Base-by-base conservation (phyloP, 2,888 invertebrate genomes). In the Leuctra nigra region DNA sequence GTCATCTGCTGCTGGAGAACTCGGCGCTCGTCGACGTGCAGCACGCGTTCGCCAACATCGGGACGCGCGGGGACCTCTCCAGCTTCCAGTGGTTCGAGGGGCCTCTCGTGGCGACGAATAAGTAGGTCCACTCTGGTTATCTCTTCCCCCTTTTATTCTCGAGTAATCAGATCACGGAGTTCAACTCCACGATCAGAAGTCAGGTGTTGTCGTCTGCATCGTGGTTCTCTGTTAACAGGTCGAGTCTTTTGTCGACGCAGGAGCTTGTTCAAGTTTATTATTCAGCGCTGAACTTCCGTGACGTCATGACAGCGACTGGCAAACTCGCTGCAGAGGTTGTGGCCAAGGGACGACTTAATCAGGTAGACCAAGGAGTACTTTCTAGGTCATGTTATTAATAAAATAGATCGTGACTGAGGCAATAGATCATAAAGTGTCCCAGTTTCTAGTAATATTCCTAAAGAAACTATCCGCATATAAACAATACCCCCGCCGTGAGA, bases 291-390 rank as follows among this genome's bases (percentile, higher is more conserved):
- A 98, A 97, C 74, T 97, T 96, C 82, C 84, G 91, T 66, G 97
- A 97, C 70, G 77, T 97, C 0, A 96, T 97, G 97, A 77, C 91
- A 1, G 91, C 95, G 0, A 91, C 91, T 1, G 96, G 94, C 1
- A 91, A 91, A 67, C 78, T 97, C 4, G 84, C 88, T 7, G 81
- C 84, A 0, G 95, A 96, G 68, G 81, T 89, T 1, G 82, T 90
- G 1, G 87, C 87, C 0, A 77, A 77, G 25, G 77, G 76, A 0
- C 75, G 85, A 14, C 67, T 79, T 22, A 73, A 78, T 11, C 81
- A 88, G 63, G 82, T 82, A 61, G n/a, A n/a, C n/a, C n/a, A n/a
- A n/a, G n/a, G n/a, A n/a, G n/a, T n/a, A n/a, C n/a, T n/a, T n/a
- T n/a, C n/a, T n/a, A n/a, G n/a, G n/a, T n/a, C n/a, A n/a, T n/a